Percentiles rank a stretch among this genome's conserved stretches.
phyloP scores from a whole-genome alignment of 53 echinoderm and acorn worm species.

The Temnopleurus reevesii region DNA sequence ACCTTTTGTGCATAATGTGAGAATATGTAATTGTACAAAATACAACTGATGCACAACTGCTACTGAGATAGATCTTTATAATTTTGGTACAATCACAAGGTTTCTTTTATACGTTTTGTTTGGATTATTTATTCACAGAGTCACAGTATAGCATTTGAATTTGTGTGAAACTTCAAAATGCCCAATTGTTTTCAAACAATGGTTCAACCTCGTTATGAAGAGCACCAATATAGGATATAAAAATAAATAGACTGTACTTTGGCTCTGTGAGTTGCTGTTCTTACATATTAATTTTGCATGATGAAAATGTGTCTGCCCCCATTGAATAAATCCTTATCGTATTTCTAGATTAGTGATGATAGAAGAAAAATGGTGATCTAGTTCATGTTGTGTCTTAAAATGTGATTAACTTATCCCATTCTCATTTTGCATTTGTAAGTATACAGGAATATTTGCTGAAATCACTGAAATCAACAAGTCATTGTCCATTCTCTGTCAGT shows the following conservation, averaged over 20 bases:
- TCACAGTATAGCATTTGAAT: background rate
- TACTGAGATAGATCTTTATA: too few relatives aligned
- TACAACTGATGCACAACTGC: too few relatives aligned
- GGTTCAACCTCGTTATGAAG: too few relatives aligned
- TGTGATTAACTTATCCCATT: slow-evolving; percentile 1
- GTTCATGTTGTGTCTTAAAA: background rate
- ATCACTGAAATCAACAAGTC: background rate
- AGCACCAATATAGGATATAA: too few relatives aligned
- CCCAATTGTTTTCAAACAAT: background rate
- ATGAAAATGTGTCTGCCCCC: background rate
- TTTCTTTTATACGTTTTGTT: background rate
- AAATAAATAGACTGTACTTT: background rate
- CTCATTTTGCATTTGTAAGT: background rate
- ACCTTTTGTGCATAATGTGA: too few relatives aligned
- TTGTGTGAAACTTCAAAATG: background rate
- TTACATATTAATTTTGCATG: background rate
- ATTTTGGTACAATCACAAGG: too few relatives aligned
- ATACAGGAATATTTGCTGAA: background rate
- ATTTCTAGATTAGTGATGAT: too few relatives aligned
- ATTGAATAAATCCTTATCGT: background rate
- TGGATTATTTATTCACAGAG: background rate
- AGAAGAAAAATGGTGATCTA: too few relatives aligned
- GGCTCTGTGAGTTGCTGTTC: background rate
- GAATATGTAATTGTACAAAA: too few relatives aligned
- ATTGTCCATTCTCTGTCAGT: too few relatives aligned